phyloP scores from a whole-genome alignment of 2,797 vertebrate genomes.

The Kryptolebias ocellatus region DNA sequence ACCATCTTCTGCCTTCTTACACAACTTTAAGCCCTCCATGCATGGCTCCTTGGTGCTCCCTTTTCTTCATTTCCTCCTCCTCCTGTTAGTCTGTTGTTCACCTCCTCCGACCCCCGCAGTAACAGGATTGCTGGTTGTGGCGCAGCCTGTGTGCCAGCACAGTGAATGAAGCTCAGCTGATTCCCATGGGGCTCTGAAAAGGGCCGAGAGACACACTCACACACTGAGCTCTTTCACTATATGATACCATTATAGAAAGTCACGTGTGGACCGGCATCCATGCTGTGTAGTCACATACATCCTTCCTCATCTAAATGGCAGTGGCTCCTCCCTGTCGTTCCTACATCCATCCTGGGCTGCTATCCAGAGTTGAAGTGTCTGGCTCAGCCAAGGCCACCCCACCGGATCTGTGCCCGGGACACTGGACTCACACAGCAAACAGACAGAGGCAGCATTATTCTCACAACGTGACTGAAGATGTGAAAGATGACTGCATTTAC shows the following conservation, averaged over 20 bases:
- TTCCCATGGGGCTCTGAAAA: conserved; percentile 78
- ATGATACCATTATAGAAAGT: conserved; percentile 59
- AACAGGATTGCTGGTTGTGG: conserved; percentile 69
- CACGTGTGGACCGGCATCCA: conserved; percentile 50
- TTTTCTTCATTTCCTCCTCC: conserved; percentile 21
- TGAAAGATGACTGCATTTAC: conserved; percentile 57
- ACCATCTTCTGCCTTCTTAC: conserved; percentile 20
- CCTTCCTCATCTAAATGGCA: conserved; percentile 44
- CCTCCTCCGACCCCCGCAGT: conserved; percentile 49
- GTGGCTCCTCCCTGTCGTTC: conserved; percentile 57
- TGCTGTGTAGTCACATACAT: conserved; percentile 38
- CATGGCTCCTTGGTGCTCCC: conserved; percentile 18
- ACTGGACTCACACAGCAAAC: conserved; percentile 61
- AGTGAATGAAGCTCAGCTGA: conserved; percentile 77
- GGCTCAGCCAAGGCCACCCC: conserved; percentile 60
- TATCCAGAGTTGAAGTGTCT: conserved; percentile 48
- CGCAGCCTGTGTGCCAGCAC: conserved; percentile 64
- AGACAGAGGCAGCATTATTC: conserved; percentile 72
- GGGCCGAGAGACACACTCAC: conserved; percentile 45
- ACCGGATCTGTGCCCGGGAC: conserved; percentile 69
- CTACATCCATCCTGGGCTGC: conserved; percentile 57
- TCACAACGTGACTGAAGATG: conserved; percentile 66
- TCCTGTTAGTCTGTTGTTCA: conserved; percentile 36
- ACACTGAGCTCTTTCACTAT: conserved; percentile 63
- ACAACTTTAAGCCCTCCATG: conserved; percentile 24